Base-by-base conservation (phyloP, 1,140 invertebrate genomes). In the Drosophila nikananu region DNA sequence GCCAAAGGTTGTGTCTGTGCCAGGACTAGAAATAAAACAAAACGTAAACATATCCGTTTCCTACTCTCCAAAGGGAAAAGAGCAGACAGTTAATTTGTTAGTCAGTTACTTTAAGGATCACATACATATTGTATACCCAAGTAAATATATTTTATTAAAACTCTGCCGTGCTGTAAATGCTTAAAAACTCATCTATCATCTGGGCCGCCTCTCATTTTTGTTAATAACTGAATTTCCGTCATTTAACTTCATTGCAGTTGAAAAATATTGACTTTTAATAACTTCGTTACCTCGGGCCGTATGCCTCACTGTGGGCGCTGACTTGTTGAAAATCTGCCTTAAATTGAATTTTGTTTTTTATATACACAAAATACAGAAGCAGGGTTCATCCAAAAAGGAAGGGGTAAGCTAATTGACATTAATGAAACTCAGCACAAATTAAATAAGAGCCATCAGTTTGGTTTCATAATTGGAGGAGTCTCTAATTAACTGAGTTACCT, bases 201-300 rank as follows among this genome's bases (percentile, higher is more conserved):
- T 55, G 63, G 60, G 15, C 15, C 10, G 59, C 6, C 30, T 46
- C 55, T 81, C 51, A 65, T 68, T 51, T 52, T 84, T 72, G 78
- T 57, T 57, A 90, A 89, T 81, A 87, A 84, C 73, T 76, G 66
- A 84, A 87, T 90, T 87, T 87, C 81, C 84, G 84, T 84, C 84
- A 89, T 80, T 90, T 78, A 68, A 72, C 84, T 89, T 80, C 80
- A 83, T 63, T 80, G 63, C 55, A 54, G 54, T 42, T 48, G 27
- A 71, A 86, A 89, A 81, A 84, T 87, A 87, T 87, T 78, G 86
- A 65, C 68, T 89, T 87, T 87, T 87, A 87, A 87, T 89, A 81
- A 64, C 73, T 81, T 71, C 55, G 44, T 46, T 32, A 73, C 84
- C 81, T 37, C 62, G n/a, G 66, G 65, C 77, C 23, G 35, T 57